Conservation (phyloP, 2,113 vertebrate species). For the Chloebia gouldiae region DNA sequence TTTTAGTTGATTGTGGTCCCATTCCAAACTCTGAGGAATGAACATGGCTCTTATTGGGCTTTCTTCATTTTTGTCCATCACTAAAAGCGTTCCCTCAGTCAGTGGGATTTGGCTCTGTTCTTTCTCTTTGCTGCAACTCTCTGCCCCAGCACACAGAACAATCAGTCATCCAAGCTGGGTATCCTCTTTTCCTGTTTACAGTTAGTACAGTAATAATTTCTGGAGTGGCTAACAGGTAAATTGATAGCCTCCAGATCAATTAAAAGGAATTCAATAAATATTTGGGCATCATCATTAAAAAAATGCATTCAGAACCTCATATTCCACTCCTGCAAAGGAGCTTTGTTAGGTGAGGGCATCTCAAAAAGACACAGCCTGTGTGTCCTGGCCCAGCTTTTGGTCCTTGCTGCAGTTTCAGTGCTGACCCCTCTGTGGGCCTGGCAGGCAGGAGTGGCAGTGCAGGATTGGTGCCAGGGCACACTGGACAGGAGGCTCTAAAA, state of each 20-base stretch:
- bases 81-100: not conserved
- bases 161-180: not conserved
- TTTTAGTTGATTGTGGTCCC: not conserved
- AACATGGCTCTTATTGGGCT: not conserved
- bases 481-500: not conserved
- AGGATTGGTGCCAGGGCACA: not conserved
- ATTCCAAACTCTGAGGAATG: rapidly evolving
- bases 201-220: not conserved
- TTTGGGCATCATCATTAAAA: slow-evolving; percentile 49
- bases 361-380: not conserved
- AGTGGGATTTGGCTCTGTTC: not conserved
- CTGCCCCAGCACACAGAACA: not conserved
- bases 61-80: not conserved
- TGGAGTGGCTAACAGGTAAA: not conserved
- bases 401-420: not conserved
- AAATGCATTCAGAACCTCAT: slow-evolving; percentile 20
- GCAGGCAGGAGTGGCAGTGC: not conserved
- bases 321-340: not conserved
- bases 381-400: not conserved
- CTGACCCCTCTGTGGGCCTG: not conserved
- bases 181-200: not conserved
- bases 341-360: not conserved
- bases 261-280: not conserved
- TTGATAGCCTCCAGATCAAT: slow-evolving; percentile 12
- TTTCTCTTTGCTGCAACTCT: not conserved